Evolutionary conservation across 53 echinoderm and acorn worm genomes (phyloP).

Genomic region (Mesocentrotus franciscanus): DNA sequence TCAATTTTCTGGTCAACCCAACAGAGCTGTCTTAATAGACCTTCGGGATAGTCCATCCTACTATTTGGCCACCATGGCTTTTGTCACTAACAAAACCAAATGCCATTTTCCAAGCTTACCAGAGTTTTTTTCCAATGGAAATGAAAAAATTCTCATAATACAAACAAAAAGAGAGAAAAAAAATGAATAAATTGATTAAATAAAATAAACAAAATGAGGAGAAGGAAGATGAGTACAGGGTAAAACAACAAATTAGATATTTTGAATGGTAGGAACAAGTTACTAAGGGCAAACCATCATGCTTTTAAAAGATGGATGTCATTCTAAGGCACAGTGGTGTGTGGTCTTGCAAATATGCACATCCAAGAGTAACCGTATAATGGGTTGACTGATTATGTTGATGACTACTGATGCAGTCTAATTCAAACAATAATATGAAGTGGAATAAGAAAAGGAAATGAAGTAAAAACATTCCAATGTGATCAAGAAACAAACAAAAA

Average conservation of each 20-base stretch:
- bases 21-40: too few relatives aligned
- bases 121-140: too few relatives aligned
- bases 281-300: background rate
- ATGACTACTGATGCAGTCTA: background rate
- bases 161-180: too few relatives aligned
- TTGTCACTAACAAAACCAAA: too few relatives aligned
- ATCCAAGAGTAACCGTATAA: background rate
- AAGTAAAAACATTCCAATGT: conserved; percentile 22
- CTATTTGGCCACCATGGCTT: too few relatives aligned
- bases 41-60: too few relatives aligned
- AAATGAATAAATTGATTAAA: too few relatives aligned
- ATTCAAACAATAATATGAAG: background rate
- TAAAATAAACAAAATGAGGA: background rate
- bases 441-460: background rate
- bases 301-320: background rate
- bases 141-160: too few relatives aligned
- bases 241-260: background rate
- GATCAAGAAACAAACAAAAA: background rate
- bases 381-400: background rate
- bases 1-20: too few relatives aligned
- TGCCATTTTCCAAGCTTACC: too few relatives aligned
- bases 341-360: background rate
- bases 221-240: conserved; percentile 1
- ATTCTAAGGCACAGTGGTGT: background rate
- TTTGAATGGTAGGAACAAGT: background rate